Evolutionary conservation across 2,113 vertebrate species (phyloP).

Genomic region (Archilochus colubris): DNA sequence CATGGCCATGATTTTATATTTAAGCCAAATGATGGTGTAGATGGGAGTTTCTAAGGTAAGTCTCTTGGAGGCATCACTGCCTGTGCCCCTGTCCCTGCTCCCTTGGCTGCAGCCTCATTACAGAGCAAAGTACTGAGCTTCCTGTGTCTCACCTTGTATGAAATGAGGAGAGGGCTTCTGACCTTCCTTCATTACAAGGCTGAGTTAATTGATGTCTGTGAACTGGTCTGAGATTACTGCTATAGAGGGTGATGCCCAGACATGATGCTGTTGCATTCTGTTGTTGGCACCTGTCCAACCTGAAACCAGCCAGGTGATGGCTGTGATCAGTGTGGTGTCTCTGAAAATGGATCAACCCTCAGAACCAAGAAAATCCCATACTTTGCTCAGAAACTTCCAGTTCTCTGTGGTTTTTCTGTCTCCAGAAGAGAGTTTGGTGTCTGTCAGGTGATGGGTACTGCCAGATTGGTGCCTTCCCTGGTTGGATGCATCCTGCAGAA

Average conservation of each 20-base stretch:
- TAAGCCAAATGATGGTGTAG: neutral
- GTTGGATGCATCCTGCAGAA: neutral
- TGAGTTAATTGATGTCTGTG: neutral
- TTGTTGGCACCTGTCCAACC: neutral
- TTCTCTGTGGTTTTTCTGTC: neutral
- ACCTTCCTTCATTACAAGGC: neutral
- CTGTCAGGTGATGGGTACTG: neutral
- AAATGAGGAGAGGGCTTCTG: neutral
- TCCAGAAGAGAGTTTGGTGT: neutral
- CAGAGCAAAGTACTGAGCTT: neutral
- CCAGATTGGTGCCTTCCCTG: neutral
- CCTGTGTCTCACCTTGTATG: neutral
- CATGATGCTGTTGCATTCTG: rapidly evolving
- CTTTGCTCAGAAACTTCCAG: neutral
- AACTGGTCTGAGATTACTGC: neutral
- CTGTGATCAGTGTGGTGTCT: rapidly evolving
- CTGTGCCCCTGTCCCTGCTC: neutral
- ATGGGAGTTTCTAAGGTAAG: neutral
- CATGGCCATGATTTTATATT: neutral
- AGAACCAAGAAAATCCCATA: neutral
- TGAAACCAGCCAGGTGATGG: neutral
- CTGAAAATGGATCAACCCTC: neutral
- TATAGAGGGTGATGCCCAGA: neutral
- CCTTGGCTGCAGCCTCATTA: neutral
- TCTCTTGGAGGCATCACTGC: neutral